Evolutionary conservation across 2,888 invertebrate genomes (phyloP), one percentile per base, ranked within the genome.

Genomic region (Plutella xylostella): DNA sequence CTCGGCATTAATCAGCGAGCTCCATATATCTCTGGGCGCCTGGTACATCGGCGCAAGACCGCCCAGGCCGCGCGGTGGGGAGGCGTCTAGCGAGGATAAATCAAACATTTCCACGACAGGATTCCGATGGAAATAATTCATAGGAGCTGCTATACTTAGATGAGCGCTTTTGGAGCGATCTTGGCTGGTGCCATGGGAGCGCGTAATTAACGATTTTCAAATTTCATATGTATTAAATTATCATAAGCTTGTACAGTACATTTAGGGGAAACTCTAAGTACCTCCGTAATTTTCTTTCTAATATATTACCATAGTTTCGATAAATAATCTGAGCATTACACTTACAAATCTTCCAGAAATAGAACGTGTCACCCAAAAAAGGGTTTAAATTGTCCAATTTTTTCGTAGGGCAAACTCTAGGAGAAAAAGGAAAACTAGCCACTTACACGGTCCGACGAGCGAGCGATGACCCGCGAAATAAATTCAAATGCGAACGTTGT

Each of bases 51-150:
- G 9, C 28, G n/a, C 28, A n/a, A n/a, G 45, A 41, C 45, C 45
- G 45, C 45, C 45, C 45, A 45, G 40, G 34, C 34, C 11, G 28
- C 45, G 40, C 45, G 41, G 35, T 35, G 30, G 45, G 45, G 41
- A 25, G 45, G 41, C 45, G 34, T 34, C 35, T 20, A 12, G 18
- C 15, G 4, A 14, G 20, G 45, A 45, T 45, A 45, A 45, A 45
- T 45, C 45, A 45, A 22, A 39, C 39, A 39, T 39, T 22, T 45
- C 28, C 28, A 41, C 37, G 30, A 41, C 41, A 30, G 45, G 41
- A 40, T 28, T 14, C 41, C 39, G 17, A 39, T 25, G 39, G 17
- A 11, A 15, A 22, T 39, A 39, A 39, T 14, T 39, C 28, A 39
- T 7, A 17, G 22, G 17, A n/a, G n/a, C 2, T 25, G 37, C 39